These are phyloP conservation scores for Hemithea aestivaria DNA, from an alignment of 2,888 invertebrate genomes.

Conservation along the genomic window DNA sequence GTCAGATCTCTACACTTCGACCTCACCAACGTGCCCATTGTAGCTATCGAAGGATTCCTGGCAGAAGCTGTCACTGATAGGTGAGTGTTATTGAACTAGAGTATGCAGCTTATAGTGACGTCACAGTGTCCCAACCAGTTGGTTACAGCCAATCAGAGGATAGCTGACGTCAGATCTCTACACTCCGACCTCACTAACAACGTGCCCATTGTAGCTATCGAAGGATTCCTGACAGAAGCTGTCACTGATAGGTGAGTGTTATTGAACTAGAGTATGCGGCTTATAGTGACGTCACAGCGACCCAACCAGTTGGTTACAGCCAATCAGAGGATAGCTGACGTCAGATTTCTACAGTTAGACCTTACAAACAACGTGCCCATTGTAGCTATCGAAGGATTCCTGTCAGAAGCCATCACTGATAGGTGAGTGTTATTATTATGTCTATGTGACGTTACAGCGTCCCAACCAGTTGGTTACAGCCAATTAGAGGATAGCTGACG, in stretches of 20 bases:
- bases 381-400: slow-evolving; percentile 86
- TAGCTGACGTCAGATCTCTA: slow-evolving; percentile 78
- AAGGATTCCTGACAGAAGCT: slow-evolving; percentile 87
- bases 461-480: no score
- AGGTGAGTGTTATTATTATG: slow-evolving; percentile 67
- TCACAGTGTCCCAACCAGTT: slow-evolving; percentile 86
- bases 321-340: slow-evolving; percentile 84
- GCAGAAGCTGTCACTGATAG: slow-evolving; percentile 83
- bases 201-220: slow-evolving; percentile 85
- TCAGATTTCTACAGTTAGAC: slow-evolving; percentile 70
- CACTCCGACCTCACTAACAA: slow-evolving; percentile 79
- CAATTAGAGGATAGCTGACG: no score
- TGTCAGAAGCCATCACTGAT: slow-evolving; percentile 83
- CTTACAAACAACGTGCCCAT: slow-evolving; percentile 82
- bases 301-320: slow-evolving; percentile 90
- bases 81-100: slow-evolving; percentile 70
- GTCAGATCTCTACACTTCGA: slow-evolving; percentile 71
- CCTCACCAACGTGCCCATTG: slow-evolving; percentile 81
- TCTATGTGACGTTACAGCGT: no score
- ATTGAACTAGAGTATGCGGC: slow-evolving; percentile 78
- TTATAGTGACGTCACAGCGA: slow-evolving; percentile 81
- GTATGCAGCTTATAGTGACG: slow-evolving; percentile 78
- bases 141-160: slow-evolving; percentile 88
- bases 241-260: slow-evolving; percentile 76
- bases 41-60: slow-evolving; percentile 88